Evolutionary conservation across 1,140 invertebrate genomes (phyloP), one percentile per base, ranked within the genome.

Genomic region (Camponotus pennsylvanicus): DNA sequence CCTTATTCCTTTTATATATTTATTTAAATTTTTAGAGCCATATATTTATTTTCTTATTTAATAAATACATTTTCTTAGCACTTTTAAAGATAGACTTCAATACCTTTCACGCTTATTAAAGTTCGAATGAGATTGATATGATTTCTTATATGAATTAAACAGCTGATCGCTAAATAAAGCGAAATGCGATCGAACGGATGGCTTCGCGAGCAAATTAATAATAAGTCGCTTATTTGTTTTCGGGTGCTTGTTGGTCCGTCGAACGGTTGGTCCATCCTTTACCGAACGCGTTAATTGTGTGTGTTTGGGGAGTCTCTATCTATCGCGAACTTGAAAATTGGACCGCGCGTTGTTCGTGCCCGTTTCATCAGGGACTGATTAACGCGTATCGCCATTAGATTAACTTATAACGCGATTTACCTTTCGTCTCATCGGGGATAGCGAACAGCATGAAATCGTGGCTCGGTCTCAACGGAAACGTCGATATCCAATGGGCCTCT

Each of bases 401-500:
- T 45, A 71, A 59, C 78, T 82, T 42, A 66, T 55, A 57, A 70
- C 78, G 78, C 78, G 66, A 40, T 73, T 61, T 11, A 57, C 67
- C 37, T 57, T 42, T 42, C 45, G 45, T 69, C 64, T 57, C 64
- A 9, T 57, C 64, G 45, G 21, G 11, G 15, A 40, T 49, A 69
- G 49, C 21, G 64, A 42, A 15, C 9, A 49, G 11, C 34, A 32
- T n/a, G 77, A 15, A 71, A 59, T 82, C 66, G 37, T 13, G 13
- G 45, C 34, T 49, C 42, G 63, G 55, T 71, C 37, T 66, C 77
- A 82, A 34, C 69, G 80, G 69, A 84, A 73, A 84, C 80, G 80
- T 84, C 82, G 57, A 77, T 77, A 63, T 63, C 63, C 57, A 13
- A 84, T 42, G 61, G 71, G 18, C 21, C 42, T 63, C 57, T 84